Evolutionary conservation across 2,113 vertebrate genomes (phyloP).

Genomic region (Eudyptes chrysolophus): DNA sequence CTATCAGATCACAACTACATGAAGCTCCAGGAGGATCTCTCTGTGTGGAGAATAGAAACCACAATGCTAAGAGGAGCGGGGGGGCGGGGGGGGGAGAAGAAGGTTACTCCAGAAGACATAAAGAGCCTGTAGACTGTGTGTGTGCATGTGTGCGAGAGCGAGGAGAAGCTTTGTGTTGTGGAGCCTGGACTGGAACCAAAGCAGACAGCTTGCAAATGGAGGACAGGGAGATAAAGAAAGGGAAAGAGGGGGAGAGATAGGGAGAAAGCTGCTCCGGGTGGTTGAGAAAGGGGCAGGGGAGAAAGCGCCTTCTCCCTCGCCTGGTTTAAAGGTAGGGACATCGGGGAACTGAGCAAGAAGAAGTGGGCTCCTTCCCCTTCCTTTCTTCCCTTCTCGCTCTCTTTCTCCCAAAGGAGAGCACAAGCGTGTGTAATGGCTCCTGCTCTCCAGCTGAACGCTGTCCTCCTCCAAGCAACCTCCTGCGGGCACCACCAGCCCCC

Average conservation of each 20-base stretch:
- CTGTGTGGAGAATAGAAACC: slow-evolving; percentile 67
- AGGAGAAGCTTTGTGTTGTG: slow-evolving; percentile 82
- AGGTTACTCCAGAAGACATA: slow-evolving; percentile 78
- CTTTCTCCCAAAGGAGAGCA: slow-evolving; percentile 73
- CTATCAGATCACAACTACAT: slow-evolving; percentile 52
- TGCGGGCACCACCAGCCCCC: slow-evolving; percentile 69
- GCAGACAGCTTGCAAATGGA: slow-evolving; percentile 85
- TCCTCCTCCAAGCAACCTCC: slow-evolving; percentile 75
- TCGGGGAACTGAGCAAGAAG: slow-evolving; percentile 69
- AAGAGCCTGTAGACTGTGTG: slow-evolving; percentile 73
- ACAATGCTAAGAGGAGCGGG: slow-evolving; percentile 50
- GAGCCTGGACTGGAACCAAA: slow-evolving; percentile 85
- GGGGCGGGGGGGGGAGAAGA: slow-evolving; percentile 7
- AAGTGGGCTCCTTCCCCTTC: slow-evolving; percentile 62
- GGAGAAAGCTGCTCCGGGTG: slow-evolving; percentile 39
- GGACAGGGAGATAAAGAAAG: slow-evolving; percentile 85
- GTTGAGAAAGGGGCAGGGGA: slow-evolving; percentile 36
- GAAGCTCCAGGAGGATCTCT: slow-evolving; percentile 68
- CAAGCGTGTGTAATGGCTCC: slow-evolving; percentile 90
- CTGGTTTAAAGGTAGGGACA: slow-evolving; percentile 60
- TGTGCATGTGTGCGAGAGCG: slow-evolving; percentile 59
- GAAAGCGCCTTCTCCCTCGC: slow-evolving; percentile 38
- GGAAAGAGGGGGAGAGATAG: slow-evolving; percentile 58
- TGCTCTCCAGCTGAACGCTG: slow-evolving; percentile 82
- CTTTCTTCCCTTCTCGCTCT: slow-evolving; percentile 65